These are phyloP conservation scores for Cheirogaleus medius DNA, from an alignment of 2,113 vertebrate genomes.

Conservation along the genomic window DNA sequence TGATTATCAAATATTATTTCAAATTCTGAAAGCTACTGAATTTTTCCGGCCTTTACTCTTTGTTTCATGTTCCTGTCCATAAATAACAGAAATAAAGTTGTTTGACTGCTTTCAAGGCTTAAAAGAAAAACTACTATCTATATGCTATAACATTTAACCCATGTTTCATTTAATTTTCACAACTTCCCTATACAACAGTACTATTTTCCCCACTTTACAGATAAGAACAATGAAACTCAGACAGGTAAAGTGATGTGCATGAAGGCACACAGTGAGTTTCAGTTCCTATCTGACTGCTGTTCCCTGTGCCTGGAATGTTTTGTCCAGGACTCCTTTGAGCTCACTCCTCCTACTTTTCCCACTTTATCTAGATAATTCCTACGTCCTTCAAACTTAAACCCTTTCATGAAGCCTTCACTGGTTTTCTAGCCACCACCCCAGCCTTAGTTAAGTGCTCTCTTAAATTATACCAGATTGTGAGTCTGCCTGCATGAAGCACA, in stretches of 20 bases:
- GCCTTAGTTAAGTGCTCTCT: background rate
- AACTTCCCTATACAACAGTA: background rate
- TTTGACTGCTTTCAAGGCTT: conserved; percentile 24
- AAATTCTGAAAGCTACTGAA: background rate
- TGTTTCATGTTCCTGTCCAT: background rate
- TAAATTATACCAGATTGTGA: background rate
- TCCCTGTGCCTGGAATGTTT: background rate
- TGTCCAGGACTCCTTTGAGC: background rate
- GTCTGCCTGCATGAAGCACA: background rate
- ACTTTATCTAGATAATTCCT: background rate
- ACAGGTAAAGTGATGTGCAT: background rate
- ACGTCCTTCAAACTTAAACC: background rate
- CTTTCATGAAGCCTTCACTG: background rate
- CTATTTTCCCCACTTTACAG: background rate
- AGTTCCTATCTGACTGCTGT: background rate
- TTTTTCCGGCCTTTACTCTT: background rate
- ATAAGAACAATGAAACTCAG: background rate
- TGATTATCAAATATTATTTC: background rate
- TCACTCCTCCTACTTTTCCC: background rate
- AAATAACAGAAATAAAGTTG: background rate
- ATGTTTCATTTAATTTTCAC: background rate
- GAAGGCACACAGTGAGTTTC: background rate
- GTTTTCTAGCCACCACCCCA: background rate
- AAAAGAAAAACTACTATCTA: background rate
- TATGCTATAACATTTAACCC: background rate